These are phyloP conservation scores for Lasius platythorax DNA, from an alignment of 2,888 invertebrate genomes.

Conservation along the genomic window DNA sequence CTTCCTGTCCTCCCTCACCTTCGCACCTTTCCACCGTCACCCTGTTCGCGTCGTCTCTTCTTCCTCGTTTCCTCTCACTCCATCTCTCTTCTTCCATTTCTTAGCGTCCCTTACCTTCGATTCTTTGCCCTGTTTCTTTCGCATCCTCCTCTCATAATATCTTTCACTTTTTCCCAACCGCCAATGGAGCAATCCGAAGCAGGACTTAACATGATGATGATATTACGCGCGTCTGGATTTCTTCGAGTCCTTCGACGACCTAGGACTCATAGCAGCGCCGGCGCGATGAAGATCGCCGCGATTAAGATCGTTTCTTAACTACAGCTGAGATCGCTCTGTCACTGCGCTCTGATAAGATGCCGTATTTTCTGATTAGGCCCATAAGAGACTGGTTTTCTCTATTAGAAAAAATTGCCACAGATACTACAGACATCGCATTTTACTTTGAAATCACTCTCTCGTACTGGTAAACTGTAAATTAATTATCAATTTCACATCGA, in stretches of 20 bases:
- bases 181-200: constrained; percentile 68
- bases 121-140: constrained; percentile 62
- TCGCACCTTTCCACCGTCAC: constrained; percentile 74
- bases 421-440: not conserved
- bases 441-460: not conserved
- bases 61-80: constrained; percentile 41
- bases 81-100: constrained; percentile 45
- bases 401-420: constrained; percentile 27
- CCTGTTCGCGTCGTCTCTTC: constrained; percentile 70
- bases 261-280: constrained; percentile 62
- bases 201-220: constrained; percentile 41
- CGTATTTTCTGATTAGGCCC: constrained; percentile 52
- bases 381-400: constrained; percentile 46
- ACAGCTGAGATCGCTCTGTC: not conserved
- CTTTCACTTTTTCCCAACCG: constrained; percentile 72
- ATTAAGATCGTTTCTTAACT: constrained; percentile 1
- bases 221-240: constrained; percentile 52
- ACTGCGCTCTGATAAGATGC: constrained; percentile 35
- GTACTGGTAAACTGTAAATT: not conserved
- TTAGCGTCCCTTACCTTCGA: constrained; percentile 31
- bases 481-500: not conserved
- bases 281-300: constrained; percentile 64
- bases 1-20: constrained; percentile 73
- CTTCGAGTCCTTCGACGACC: constrained; percentile 72
- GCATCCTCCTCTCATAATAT: constrained; percentile 66